Conservation (phyloP, 2,888 invertebrate species). For the Pemphredon lugubris region DNA sequence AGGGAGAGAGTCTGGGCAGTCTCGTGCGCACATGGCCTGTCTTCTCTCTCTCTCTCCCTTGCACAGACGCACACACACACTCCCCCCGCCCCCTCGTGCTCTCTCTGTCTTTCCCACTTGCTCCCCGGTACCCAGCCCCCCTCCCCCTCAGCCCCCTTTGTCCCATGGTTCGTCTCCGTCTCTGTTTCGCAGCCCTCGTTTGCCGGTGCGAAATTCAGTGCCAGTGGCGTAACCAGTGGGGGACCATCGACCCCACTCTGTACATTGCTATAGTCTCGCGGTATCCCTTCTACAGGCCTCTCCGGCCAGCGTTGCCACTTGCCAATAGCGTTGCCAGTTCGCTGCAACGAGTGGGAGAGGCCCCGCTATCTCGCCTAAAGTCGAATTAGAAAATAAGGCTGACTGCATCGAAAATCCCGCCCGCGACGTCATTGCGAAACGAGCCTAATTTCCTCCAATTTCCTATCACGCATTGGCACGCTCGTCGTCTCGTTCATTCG, state of each 20-base stretch:
- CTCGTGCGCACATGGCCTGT: slow-evolving; percentile 66
- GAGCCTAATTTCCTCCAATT: slow-evolving; percentile 36
- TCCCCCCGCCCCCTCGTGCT: slow-evolving; percentile 10
- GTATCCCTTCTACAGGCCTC: slow-evolving; percentile 45
- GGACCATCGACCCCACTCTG: slow-evolving; percentile 51
- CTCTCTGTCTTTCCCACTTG: slow-evolving; percentile 3
- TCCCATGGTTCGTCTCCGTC: slow-evolving; percentile 48
- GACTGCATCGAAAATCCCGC: slow-evolving; percentile 50
- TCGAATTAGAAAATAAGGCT: slow-evolving; percentile 56
- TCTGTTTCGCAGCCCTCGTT: slow-evolving; percentile 49
- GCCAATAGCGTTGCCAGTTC: slow-evolving; percentile 67
- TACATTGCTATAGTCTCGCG: slow-evolving; percentile 41
- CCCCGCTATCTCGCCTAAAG: slow-evolving; percentile 59
- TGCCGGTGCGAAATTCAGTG: slow-evolving; percentile 65
- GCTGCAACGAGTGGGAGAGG: slow-evolving; percentile 58
- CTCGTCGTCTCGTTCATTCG: no score
- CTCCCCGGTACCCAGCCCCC: no score
- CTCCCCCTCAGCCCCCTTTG: slow-evolving; percentile 33
- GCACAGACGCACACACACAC: no score
- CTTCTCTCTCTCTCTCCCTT: slow-evolving; percentile 26
- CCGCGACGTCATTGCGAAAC: slow-evolving; percentile 31
- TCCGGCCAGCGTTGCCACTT: slow-evolving; percentile 61
- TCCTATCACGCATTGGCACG: background rate
- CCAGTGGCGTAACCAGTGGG: slow-evolving; percentile 62
- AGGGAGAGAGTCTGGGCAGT: slow-evolving; percentile 53